These are phyloP conservation scores for Exocentrus adspersus DNA, from an alignment of 2,888 invertebrate genomes.

Conservation along the genomic window DNA sequence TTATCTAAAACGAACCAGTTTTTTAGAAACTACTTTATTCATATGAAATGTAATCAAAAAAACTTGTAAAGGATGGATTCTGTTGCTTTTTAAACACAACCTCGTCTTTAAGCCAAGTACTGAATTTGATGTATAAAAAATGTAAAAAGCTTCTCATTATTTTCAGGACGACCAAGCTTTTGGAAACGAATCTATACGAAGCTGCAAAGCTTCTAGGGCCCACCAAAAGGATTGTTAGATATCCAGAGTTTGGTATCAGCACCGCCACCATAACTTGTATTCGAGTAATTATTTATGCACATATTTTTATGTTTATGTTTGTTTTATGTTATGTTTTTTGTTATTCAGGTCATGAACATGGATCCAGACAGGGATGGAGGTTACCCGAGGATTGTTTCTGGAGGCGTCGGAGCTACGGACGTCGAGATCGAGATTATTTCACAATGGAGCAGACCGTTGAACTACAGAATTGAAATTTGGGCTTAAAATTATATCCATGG, in stretches of 20 bases:
- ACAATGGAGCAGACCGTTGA: slow-evolving; percentile 3
- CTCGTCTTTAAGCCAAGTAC: too few relatives aligned
- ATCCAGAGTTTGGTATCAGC: not conserved
- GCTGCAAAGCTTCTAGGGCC: not conserved
- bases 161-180: not conserved
- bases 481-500: too few relatives aligned
- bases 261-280: not conserved
- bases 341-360: slow-evolving; percentile 11
- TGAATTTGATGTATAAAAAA: too few relatives aligned
- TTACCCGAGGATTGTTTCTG: slow-evolving; percentile 3
- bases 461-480: slow-evolving; percentile 20
- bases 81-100: too few relatives aligned
- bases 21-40: too few relatives aligned
- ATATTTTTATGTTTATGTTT: too few relatives aligned
- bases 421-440: slow-evolving; percentile 1
- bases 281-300: too few relatives aligned
- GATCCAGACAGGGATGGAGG: slow-evolving; percentile 1
- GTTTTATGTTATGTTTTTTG: too few relatives aligned
- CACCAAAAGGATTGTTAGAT: not conserved
- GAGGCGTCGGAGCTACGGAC: slow-evolving; percentile 12
- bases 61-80: too few relatives aligned
- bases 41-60: too few relatives aligned
- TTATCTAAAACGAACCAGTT: too few relatives aligned
- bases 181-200: not conserved
- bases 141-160: too few relatives aligned